Evolutionary conservation across 2,797 vertebrate genomes (phyloP), one percentile per base, ranked within the genome.

Genomic region (Xyrichtys novacula): DNA sequence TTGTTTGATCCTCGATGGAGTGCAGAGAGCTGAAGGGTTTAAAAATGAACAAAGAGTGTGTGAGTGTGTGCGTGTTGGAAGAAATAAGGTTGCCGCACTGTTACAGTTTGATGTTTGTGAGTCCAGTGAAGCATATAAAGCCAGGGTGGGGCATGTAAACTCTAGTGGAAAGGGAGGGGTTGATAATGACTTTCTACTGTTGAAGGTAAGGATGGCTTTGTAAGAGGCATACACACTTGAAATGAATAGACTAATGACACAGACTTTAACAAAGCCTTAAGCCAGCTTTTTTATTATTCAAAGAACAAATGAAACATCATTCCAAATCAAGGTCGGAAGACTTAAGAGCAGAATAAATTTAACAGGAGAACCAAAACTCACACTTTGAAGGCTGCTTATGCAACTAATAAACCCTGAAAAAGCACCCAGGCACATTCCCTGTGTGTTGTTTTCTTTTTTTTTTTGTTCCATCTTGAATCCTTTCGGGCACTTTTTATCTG

Each of bases 1-100:
- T 64, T 64, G 72, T 87, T 89, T 89, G 87, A 91, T 89, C 82
- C 76, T 75, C 34, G 14, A n/a, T 71, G 61, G 63, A 85, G 73
- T 26, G 22, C 29, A 16, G 76, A 68, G 68, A 83, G 67, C 66
- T 59, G 74, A 86, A 42, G 61, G 78, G 55, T 85, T 81, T 80
- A 66, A 87, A 87, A 66, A 57, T 32, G 32, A 46, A 71, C 60
- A 26, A 0, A 29, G 49, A 53, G 63, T 38, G 54, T 42, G 2
- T 48, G 39, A 36, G 42, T n/a, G 52, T 56, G 52, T 15, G 55
- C 48, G 58, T n/a, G 25, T 5, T 22, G 31, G 28, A 38, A 23
- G 55, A 47, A 67, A 48, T 64, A 63, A 9, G 44, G 65, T 43
- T 39, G 55, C 62, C 69, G 61, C 0, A 32, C 40, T 72, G 72